A percentile compares a stretch with the other conserved stretches of the same genome.
Conservation (phyloP, 64 coral and sea anemone species). For the Acropora yongei region DNA sequence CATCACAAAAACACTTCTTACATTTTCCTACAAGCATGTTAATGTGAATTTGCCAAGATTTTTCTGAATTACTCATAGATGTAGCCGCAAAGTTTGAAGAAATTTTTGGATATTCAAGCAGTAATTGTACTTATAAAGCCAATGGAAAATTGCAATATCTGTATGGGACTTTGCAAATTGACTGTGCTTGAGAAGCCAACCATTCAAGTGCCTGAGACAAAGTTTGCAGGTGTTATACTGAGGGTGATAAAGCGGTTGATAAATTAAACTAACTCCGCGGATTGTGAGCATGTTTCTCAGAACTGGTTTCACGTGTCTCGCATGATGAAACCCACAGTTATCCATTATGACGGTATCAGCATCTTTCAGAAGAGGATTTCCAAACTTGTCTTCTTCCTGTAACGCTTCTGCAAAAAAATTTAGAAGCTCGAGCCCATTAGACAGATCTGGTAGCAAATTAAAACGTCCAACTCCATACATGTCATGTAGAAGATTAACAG, state of each 20-base stretch:
- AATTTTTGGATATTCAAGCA: slow-evolving; percentile 48
- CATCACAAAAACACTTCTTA: too few relatives aligned
- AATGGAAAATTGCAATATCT: slow-evolving; percentile 60
- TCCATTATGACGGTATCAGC: slow-evolving; percentile 56
- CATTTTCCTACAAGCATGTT: too few relatives aligned
- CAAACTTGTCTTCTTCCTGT: slow-evolving; percentile 59
- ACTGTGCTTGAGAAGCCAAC: slow-evolving; percentile 43
- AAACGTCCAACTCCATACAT: slow-evolving; percentile 51
- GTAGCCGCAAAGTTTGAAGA: slow-evolving; percentile 52
- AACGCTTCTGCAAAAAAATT: slow-evolving; percentile 69
- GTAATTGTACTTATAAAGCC: slow-evolving; percentile 49
- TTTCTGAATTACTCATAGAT: too few relatives aligned
- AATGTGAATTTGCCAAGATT: too few relatives aligned
- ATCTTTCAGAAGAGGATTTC: slow-evolving; percentile 45
- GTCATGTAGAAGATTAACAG: slow-evolving; percentile 66
- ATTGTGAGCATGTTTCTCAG: slow-evolving; percentile 39
- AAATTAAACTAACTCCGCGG: slow-evolving; percentile 29
- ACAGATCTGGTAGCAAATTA: slow-evolving; percentile 60
- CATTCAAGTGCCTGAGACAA: slow-evolving; percentile 63
- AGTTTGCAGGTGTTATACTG: slow-evolving; percentile 61
- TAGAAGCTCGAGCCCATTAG: slow-evolving; percentile 67
- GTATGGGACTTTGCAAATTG: slow-evolving; percentile 30
- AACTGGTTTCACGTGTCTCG: slow-evolving; percentile 49
- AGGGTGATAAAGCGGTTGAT: slow-evolving; percentile 64
- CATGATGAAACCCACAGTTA: slow-evolving; percentile 73